Conservation (phyloP, 1,140 invertebrate species). For the Colletes gigas region DNA sequence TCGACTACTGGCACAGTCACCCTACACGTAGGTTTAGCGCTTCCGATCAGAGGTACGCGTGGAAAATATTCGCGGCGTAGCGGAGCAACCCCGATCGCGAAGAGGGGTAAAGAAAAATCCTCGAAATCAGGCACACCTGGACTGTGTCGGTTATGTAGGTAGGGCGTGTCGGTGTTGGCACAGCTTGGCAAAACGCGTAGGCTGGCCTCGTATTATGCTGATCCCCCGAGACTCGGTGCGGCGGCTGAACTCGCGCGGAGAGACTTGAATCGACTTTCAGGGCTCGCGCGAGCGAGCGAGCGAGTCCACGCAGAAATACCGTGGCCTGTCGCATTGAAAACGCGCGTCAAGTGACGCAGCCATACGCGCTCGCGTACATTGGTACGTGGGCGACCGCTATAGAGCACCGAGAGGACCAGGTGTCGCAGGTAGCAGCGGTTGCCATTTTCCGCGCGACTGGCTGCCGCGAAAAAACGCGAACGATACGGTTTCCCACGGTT, state of each 20-base stretch:
- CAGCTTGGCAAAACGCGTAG: slow-evolving; percentile 64
- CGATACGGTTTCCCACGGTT: slow-evolving; percentile 23
- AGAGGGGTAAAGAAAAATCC: slow-evolving; percentile 34
- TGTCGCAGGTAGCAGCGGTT: slow-evolving; percentile 59
- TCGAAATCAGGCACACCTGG: slow-evolving; percentile 69
- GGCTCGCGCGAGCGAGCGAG: slow-evolving; percentile 15
- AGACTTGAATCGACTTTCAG: slow-evolving; percentile 59
- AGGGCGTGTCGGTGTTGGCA: slow-evolving; percentile 69
- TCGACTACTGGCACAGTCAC: too few relatives aligned
- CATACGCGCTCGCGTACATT: slow-evolving; percentile 27
- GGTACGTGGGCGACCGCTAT: slow-evolving; percentile 45
- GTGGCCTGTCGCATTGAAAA: slow-evolving; percentile 61
- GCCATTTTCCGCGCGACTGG: slow-evolving; percentile 28
- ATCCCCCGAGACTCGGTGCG: slow-evolving; percentile 52
- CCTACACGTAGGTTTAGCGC: too few relatives aligned
- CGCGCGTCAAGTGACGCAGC: slow-evolving; percentile 62
- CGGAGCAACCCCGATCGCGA: background rate
- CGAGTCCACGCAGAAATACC: slow-evolving; percentile 65
- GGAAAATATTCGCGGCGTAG: slow-evolving; percentile 1
- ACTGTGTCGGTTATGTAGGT: slow-evolving; percentile 54
- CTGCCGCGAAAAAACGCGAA: slow-evolving; percentile 28
- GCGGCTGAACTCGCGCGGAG: slow-evolving; percentile 18
- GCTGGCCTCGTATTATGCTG: slow-evolving; percentile 69
- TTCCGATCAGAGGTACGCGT: background rate
- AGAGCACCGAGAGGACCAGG: slow-evolving; percentile 59